These are phyloP conservation scores for Danio tinwini DNA, from an alignment of 2,797 vertebrate genomes.

Conservation along the genomic window DNA sequence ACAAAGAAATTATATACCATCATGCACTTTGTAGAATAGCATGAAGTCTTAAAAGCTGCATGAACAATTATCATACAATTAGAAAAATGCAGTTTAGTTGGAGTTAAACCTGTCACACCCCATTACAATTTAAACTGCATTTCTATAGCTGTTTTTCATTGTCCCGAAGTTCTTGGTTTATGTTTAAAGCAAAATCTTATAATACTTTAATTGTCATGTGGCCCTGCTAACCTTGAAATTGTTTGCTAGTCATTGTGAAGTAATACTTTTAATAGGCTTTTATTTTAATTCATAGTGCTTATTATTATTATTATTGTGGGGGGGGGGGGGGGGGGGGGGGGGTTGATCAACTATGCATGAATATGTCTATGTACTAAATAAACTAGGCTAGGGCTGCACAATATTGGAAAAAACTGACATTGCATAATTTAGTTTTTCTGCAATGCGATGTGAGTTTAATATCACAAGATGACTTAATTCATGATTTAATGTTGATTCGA, in stretches of 20 bases:
- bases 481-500: no score
- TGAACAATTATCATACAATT: background rate
- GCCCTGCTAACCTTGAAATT: conserved; percentile 1
- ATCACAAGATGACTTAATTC: no score
- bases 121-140: background rate
- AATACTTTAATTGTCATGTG: background rate
- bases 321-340: no score
- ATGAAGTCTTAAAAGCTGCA: background rate
- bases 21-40: background rate
- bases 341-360: no score
- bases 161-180: background rate
- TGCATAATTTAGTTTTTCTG: no score
- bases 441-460: no score
- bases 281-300: background rate
- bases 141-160: background rate
- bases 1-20: background rate
- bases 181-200: background rate
- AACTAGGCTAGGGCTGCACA: no score
- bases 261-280: background rate
- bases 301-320: no score
- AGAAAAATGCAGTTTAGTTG: background rate
- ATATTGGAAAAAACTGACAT: no score
- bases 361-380: no score
- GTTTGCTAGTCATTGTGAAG: background rate
- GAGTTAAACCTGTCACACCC: conserved; percentile 6